phyloP scores from a whole-genome alignment of 2,888 invertebrate genomes.

The Aporophyla nigra region DNA sequence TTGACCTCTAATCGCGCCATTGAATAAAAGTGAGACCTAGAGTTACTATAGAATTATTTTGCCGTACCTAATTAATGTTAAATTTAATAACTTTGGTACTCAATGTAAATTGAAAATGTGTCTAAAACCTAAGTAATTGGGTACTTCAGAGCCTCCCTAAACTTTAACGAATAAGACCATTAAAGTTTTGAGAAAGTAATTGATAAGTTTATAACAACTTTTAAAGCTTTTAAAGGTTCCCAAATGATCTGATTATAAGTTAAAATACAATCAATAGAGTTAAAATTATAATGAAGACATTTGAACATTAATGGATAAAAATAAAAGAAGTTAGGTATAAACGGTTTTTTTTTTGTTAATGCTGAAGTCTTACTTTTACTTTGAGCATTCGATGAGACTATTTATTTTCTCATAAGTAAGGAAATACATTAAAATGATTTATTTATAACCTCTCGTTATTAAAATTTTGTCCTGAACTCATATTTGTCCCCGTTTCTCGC shows the following conservation, averaged over 20 bases:
- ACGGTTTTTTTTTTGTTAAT: background rate
- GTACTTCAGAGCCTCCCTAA: background rate
- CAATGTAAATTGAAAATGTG: background rate
- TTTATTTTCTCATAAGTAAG: constrained; percentile 3
- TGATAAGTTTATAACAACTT: constrained; percentile 17
- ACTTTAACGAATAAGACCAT: constrained; percentile 16
- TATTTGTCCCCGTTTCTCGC: constrained; percentile 6
- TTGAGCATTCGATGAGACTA: background rate
- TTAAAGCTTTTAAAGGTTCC: constrained; percentile 29
- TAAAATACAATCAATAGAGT: background rate
- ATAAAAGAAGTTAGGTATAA: background rate
- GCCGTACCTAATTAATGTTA: background rate
- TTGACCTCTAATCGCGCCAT: too few species aligned
- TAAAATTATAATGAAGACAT: background rate
- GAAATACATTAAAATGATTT: background rate
- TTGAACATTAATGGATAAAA: background rate
- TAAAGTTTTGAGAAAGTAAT: constrained; percentile 16
- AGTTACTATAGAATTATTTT: background rate
- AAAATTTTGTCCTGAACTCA: constrained; percentile 29
- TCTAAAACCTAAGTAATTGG: background rate
- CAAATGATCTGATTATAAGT: constrained; percentile 25
- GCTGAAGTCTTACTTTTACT: background rate
- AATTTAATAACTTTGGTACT: background rate
- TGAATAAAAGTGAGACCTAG: background rate
- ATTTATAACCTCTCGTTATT: constrained; percentile 23